Conservation (phyloP, 2,113 vertebrate species). For the Ictidomys tridecemlineatus region DNA sequence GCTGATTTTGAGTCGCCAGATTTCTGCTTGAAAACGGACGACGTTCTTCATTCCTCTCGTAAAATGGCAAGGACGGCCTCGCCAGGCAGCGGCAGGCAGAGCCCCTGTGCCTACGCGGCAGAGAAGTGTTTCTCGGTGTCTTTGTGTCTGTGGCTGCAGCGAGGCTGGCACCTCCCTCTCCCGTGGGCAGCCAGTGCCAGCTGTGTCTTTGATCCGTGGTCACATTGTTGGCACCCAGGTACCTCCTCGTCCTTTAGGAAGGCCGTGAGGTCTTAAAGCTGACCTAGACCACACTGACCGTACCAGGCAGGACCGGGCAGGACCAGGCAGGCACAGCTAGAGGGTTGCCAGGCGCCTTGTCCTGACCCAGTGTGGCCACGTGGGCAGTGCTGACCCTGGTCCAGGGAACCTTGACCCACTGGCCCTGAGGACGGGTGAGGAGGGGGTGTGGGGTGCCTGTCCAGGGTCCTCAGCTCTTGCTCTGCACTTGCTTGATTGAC, state of each 20-base stretch:
- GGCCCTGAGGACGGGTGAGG: too few species aligned
- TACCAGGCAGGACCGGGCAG: too few species aligned
- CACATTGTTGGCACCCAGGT: background rate
- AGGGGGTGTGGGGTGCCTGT: accelerated
- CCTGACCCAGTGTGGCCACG: too few species aligned
- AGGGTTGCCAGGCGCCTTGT: accelerated
- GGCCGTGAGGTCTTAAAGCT: background rate
- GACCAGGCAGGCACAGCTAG: background rate
- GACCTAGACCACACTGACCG: background rate
- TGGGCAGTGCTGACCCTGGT: too few species aligned
- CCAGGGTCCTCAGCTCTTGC: background rate
- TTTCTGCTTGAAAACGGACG: constrained; percentile 8
- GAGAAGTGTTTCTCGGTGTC: too few species aligned
- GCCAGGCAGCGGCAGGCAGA: background rate
- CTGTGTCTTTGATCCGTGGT: background rate
- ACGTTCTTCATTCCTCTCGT: background rate
- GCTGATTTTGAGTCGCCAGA: constrained; percentile 22
- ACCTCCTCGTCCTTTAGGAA: background rate
- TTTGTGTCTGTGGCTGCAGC: too few species aligned
- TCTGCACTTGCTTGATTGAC: background rate
- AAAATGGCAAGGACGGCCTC: background rate
- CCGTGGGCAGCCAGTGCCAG: background rate
- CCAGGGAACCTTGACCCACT: too few species aligned
- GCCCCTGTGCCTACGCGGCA: too few species aligned
- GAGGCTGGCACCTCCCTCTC: accelerated